Base-by-base conservation (phyloP, 2,888 invertebrate species). In the Mythimna albipuncta region DNA sequence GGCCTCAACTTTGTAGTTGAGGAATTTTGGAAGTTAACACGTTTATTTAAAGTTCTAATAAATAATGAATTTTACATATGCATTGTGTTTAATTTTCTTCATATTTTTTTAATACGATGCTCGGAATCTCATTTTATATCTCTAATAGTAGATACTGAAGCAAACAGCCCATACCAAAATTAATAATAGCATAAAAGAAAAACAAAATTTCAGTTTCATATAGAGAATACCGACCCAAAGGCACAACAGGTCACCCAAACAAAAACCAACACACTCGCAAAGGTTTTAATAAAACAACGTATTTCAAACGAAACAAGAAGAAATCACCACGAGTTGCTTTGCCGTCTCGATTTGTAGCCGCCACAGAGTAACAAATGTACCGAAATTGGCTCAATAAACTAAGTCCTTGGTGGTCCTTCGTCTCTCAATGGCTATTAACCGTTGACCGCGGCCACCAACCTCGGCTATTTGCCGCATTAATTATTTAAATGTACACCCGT, bases 381-480 rank as follows among this genome's bases (percentile, higher is more conserved):
- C 81, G 72, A 90, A 94, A 94, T 94, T 92, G 93, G 89, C 86
- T 89, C 92, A 92, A 94, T 94, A 94, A 94, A 93, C 91, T 89
- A 91, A 92, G 92, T 93, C 92, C 92, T 90, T 89, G 91, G 93
- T 94, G 92, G 92, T 93, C 92, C 92, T 90, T 89, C 91, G 93
- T 94, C 94, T 93, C 94, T 89, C 90, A 93, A 93, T 92, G 91
- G 91, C 94, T 92, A 94, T 95, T 95, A 94, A 91, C 92, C 91
- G 89, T 88, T 92, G 93, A 93, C 94, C 94, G 90, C 91, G 83
- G 86, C 84, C 80, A 84, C 84, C 77, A 83, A 86, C 85, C 87
- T 83, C 77, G 72, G 85, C 82, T 86, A 88, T 87, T 89, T 85
- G 88, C 83, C 84, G 88, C 92, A 94, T 94, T 93, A 90, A 93